phyloP scores from a whole-genome alignment of 1,140 invertebrate genomes.

The Choristoneura fumiferana region DNA sequence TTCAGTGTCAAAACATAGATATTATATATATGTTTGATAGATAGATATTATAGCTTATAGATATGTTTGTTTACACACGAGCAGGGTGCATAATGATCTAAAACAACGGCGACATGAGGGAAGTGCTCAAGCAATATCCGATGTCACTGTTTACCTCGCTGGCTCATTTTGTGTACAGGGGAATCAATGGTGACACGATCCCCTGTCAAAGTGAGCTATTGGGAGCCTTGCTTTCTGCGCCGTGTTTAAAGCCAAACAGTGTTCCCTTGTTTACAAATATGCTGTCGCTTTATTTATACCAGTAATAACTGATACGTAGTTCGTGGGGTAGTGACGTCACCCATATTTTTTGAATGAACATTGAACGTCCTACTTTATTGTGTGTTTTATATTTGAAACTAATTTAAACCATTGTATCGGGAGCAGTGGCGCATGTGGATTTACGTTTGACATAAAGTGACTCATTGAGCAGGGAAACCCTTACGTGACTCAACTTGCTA shows the following conservation, averaged over 20 bases:
- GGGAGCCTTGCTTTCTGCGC: background rate
- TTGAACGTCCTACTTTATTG: background rate
- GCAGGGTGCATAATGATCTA: conserved; percentile 14
- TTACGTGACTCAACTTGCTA: conserved; percentile 60
- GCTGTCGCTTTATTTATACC: background rate
- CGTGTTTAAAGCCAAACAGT: conserved; percentile 8
- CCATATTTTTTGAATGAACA: too few relatives aligned
- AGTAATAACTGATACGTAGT: too few relatives aligned
- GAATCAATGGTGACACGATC: conserved; percentile 22
- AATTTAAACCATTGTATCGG: background rate
- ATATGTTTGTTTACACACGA: background rate
- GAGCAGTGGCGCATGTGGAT: background rate
- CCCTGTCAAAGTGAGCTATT: background rate
- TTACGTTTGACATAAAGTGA: conserved; percentile 30
- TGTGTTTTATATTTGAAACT: background rate
- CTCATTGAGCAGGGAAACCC: conserved; percentile 55
- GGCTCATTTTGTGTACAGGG: conserved; percentile 25
- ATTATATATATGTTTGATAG: too few relatives aligned
- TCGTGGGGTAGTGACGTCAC: too few relatives aligned
- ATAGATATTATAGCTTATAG: conserved; percentile 4
- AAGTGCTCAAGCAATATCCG: background rate
- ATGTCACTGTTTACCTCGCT: conserved; percentile 23
- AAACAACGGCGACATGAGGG: background rate
- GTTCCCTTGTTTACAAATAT: conserved; percentile 13
- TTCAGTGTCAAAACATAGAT: background rate